phyloP scores from a whole-genome alignment of 1,140 invertebrate genomes.

The Tyrophagus putrescentiae region DNA sequence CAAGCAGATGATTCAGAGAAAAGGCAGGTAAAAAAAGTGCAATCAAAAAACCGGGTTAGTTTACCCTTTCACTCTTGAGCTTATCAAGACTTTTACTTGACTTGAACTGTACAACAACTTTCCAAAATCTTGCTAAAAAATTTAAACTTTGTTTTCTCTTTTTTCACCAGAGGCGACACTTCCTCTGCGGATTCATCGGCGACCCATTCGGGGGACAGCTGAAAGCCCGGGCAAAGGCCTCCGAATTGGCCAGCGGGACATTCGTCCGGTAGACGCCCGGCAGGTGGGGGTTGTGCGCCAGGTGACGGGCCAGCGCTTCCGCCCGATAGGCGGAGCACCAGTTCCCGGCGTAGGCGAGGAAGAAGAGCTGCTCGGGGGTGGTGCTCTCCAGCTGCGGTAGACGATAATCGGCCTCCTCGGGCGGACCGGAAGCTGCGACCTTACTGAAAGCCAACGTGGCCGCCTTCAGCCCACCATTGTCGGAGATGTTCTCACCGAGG shows the following conservation, averaged over 20 bases:
- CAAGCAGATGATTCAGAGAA: too few species aligned
- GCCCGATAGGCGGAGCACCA: constrained; percentile 24
- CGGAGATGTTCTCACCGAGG: constrained; percentile 42
- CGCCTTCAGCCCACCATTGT: constrained; percentile 44
- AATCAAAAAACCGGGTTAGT: too few species aligned
- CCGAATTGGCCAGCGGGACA: constrained; percentile 57
- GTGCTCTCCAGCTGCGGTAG: constrained; percentile 54
- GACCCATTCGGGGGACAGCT: constrained; percentile 53
- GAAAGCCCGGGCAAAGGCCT: constrained; percentile 66
- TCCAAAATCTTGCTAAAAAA: too few species aligned
- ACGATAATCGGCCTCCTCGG: too few species aligned
- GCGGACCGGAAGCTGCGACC: constrained; percentile 27
- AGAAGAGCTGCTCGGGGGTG: constrained; percentile 71
- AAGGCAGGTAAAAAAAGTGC: too few species aligned
- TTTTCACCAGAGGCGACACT: constrained; percentile 62
- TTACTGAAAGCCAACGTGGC: constrained; percentile 36
- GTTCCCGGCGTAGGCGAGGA: constrained; percentile 62
- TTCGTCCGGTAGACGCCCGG: constrained; percentile 35
- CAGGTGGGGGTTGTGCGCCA: constrained; percentile 29
- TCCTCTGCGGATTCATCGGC: constrained; percentile 60
- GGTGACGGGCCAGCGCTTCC: neutral
- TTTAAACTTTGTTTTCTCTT: too few species aligned
- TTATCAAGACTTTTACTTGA: too few species aligned
- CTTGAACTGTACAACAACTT: too few species aligned
- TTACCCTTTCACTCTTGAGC: too few species aligned